Evolutionary conservation across 1,140 invertebrate species (phyloP), one percentile per base, ranked within the genome.

Genomic region (Drosophila bifasciata): DNA sequence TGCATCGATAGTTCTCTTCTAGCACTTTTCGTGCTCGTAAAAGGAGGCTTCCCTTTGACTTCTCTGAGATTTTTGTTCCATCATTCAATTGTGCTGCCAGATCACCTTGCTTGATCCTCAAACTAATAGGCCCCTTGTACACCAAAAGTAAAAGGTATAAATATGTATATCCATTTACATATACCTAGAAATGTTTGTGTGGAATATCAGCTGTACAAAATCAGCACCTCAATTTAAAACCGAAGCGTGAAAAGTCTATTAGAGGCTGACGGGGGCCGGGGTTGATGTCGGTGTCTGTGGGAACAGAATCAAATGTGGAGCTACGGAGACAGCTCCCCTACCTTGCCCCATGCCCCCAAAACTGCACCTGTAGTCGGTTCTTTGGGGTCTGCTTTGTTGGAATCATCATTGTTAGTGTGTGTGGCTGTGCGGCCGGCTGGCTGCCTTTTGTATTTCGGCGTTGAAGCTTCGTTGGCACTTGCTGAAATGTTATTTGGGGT

Each of bases 191-290:
- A 58, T 41, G 44, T 17, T 43, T 48, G 11, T 57, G 44, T n/a
- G 9, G 58, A 44, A 53, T 80, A 85, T 85, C 81, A 66, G 64
- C 73, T 70, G 73, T 63, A 77, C 44, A 77, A 71, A 86, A 85
- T 85, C 81, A 85, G 69, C 83, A 71, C 81, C 83, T 88, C 81
- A 80, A 81, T 77, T 85, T 85, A 86, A 85, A 85, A 67, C 73
- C 83, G 49, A 85, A 88, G 81, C 78, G 81, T 88, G 81, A 85
- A 85, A 85, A 85, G 81, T 85, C 73, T 81, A 88, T 88, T 86
- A 76, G 68, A 59, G 80, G 64, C 75, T 68, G 76, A 75, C 64
- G 76, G 32, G 57, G 44, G 21, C 57, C 43, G 55, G 16, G 11
- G 62, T 17, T 32, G 64, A 67, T 61, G 66, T 48, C 48, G 67